Evolutionary conservation across 1,140 invertebrate species (phyloP), one percentile per base, ranked within the genome.

Genomic region (Drosophila watanabei): DNA sequence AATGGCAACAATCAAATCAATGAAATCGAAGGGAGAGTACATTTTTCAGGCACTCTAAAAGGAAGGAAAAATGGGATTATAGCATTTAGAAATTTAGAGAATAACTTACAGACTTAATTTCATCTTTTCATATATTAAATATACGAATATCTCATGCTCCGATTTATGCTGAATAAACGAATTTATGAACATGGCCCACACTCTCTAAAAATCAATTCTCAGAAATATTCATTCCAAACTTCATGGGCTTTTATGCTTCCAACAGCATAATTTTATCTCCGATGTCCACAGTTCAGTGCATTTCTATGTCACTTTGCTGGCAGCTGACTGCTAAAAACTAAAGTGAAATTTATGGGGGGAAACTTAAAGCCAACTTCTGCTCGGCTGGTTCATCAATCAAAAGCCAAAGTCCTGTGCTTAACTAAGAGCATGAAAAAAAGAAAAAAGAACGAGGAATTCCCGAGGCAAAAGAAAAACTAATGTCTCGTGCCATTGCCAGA

Each of bases 401-500:
- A 59, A 64, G 54, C 43, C 78, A 65, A 73, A 80, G 57, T 72
- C 68, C 58, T 58, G 69, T 43, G 68, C 70, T 73, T 73, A 56
- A 59, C 57, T 24, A 24, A 59, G 32, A 49, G 28, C 33, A 49
- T 10, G 37, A 13, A 24, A 32, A 66, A 66, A 24, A 49, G 14
- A 39, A 16, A 10, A 37, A 63, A 30, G 18, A 33, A 16, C 41
- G 24, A 64, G 49, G 37, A 49, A 30, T 16, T 52, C 0, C 52
- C 35, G 30, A 13, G 30, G 24, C 35, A 41, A 13, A 48, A 49
- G 14, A 52, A 54, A 62, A 81, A 73, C 79, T 86, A 85, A 85
- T 85, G 78, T 85, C 77, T 48, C 68, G 18, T 85, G 82, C 52
- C 72, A 77, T 10, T 68, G 78, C 82, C 79, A 51, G 56, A 62